phyloP scores from a whole-genome alignment of 2,888 invertebrate species.

The Apodemia hepburni region DNA sequence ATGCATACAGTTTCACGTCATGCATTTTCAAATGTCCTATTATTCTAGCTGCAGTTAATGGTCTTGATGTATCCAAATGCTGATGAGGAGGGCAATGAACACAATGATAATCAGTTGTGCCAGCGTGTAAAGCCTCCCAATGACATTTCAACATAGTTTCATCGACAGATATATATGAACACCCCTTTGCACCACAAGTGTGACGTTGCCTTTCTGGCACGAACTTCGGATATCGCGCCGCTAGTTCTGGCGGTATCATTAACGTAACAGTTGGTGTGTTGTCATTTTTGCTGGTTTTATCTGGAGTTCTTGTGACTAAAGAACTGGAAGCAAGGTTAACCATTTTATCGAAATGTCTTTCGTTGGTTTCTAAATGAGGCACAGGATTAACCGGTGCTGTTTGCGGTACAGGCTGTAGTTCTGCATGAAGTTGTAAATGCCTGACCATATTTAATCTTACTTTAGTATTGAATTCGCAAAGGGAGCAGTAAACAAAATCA shows the following conservation, averaged over 20 bases:
- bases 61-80: slow-evolving; percentile 60
- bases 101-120: slow-evolving; percentile 81
- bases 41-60: slow-evolving; percentile 81
- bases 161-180: slow-evolving; percentile 85
- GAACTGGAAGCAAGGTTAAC: slow-evolving; percentile 90
- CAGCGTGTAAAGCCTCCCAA: slow-evolving; percentile 85
- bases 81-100: slow-evolving; percentile 84
- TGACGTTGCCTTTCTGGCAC: slow-evolving; percentile 80
- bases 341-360: slow-evolving; percentile 93
- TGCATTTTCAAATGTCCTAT: slow-evolving; percentile 88
- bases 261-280: slow-evolving; percentile 26
- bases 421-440: slow-evolving; percentile 84
- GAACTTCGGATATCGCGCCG: slow-evolving; percentile 61
- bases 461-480: slow-evolving; percentile 85
- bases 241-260: slow-evolving; percentile 41
- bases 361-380: slow-evolving; percentile 87
- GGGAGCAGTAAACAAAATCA: slow-evolving; percentile 80
- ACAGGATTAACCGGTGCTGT: slow-evolving; percentile 90
- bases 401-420: slow-evolving; percentile 82
- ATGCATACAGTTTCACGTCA: slow-evolving; percentile 85
- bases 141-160: slow-evolving; percentile 87
- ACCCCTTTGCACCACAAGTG: slow-evolving; percentile 85
- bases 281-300: slow-evolving; percentile 38
- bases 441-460: slow-evolving; percentile 86
- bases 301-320: slow-evolving; percentile 39